A percentile compares a stretch with the other conserved stretches of the same genome.
Conservation (phyloP, 2,113 vertebrate genomes). For the Odobenus rosmarus region DNA sequence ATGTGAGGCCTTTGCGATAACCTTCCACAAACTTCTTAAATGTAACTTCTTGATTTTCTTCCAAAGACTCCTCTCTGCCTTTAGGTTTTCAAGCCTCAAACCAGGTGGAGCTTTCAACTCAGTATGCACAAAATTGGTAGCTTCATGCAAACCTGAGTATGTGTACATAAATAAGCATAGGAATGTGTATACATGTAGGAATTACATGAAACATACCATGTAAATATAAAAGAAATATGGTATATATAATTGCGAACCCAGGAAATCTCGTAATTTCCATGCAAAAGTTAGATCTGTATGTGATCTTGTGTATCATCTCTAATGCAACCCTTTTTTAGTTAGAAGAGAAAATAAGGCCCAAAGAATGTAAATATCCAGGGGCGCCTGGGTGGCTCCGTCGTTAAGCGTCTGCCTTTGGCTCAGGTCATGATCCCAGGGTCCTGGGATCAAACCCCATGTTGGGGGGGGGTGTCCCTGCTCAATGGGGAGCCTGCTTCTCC, state of each 20-base stretch:
- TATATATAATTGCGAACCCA: background rate
- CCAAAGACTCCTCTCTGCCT: background rate
- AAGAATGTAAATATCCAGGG: background rate
- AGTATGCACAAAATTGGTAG: background rate
- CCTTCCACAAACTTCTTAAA: background rate
- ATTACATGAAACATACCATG: background rate
- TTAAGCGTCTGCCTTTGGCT: too few relatives aligned
- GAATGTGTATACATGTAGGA: too few relatives aligned
- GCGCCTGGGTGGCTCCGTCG: too few relatives aligned
- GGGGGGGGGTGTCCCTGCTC: too few relatives aligned
- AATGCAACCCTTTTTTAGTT: background rate
- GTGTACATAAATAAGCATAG: background rate
- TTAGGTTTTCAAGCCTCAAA: slow-evolving; percentile 23
- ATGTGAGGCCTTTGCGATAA: background rate
- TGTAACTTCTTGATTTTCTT: background rate
- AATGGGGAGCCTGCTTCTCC: too few relatives aligned
- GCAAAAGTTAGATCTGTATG: background rate
- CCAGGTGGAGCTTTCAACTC: background rate
- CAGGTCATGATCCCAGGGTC: too few relatives aligned
- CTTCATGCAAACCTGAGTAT: background rate
- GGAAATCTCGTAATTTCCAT: background rate
- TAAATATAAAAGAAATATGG: background rate
- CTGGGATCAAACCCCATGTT: too few relatives aligned
- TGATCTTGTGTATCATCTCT: background rate
- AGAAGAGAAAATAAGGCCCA: background rate